Evolutionary conservation across 23 tunicate species (phyloP), one percentile per base, ranked within the genome.

Genomic region (Botrylloides violaceus): DNA sequence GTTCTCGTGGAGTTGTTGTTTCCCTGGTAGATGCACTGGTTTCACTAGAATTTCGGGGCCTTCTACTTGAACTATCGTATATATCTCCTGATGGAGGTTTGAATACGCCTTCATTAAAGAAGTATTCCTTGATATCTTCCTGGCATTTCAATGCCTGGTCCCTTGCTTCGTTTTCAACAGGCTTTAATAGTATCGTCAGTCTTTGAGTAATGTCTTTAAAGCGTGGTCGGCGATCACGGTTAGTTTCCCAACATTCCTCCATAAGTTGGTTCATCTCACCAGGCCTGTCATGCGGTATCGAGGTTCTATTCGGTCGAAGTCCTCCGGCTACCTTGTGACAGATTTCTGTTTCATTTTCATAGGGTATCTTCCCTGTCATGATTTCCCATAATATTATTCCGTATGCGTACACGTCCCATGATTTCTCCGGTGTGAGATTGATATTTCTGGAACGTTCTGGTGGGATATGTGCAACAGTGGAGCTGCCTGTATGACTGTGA

Each of bases 371-470:
- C 2, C 37, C 47, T 21, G 74, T 68, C 24, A 68, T 35, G 26
- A 68, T 37, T 37, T 68, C 49, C 74, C 74, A 68, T 26, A 68
- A 12, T 18, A 68, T 36, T 19, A 68, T 68, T 20, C 26, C 22
- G 37, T 1, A 68, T 15, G 74, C 74, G 37, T 68, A 68, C 4
- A 68, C 74, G n/a, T 68, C 74, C 0, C 3, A 25, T 19, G 74
- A 2, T 43, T 68, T 38, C 25, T 43, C 58, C 0, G 74, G 59
- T 0, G 58, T 23, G 19, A 36, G 30, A 25, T 68, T 68, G 23
- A 68, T 36, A 22, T 68, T 56, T 12, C 29, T 39, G 56, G 37
- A 20, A 37, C 36, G 29, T 37, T 68, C 74, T 32, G 74, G 74
- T 21, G 74, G 74, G 7, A 68, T 27, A 68, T 68, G 56, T 32